Conservation (phyloP, 1,140 invertebrate species). For the Potamilus streckersoni region DNA sequence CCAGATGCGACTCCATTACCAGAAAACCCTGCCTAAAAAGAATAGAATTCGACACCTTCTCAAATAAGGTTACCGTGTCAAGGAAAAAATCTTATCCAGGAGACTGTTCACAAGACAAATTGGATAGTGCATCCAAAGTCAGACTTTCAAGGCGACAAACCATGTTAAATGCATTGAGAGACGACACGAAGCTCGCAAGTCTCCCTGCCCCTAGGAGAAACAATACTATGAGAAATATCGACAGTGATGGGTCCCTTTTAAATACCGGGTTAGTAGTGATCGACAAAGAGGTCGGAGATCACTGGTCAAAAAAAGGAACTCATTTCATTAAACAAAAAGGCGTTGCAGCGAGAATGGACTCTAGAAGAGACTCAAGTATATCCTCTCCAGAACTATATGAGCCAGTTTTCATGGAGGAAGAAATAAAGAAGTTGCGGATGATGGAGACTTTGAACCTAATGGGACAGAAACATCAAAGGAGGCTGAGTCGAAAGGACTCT, state of each 20-base stretch:
- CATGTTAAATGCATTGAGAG: conserved; percentile 27
- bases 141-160: conserved; percentile 17
- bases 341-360: conserved; percentile 1
- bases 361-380: neutral
- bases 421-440: conserved; percentile 39
- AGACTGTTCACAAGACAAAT: too few species aligned
- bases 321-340: neutral
- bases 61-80: too few species aligned
- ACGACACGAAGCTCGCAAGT: conserved; percentile 28
- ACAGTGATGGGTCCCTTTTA: neutral
- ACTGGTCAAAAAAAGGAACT: neutral
- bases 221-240: neutral
- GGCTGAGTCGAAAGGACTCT: conserved; percentile 1
- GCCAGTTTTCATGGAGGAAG: conserved; percentile 13
- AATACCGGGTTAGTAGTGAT: neutral
- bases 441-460: conserved; percentile 35
- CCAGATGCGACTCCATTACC: too few species aligned
- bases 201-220: conserved; percentile 17
- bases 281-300: conserved; percentile 12
- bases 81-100: too few species aligned
- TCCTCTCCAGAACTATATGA: neutral
- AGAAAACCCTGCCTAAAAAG: too few species aligned
- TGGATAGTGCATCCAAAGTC: too few species aligned
- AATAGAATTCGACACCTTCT: too few species aligned
- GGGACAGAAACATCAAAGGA: conserved; percentile 15